phyloP scores from a whole-genome alignment of 2,797 vertebrate genomes.

The Furcifer pardalis region DNA sequence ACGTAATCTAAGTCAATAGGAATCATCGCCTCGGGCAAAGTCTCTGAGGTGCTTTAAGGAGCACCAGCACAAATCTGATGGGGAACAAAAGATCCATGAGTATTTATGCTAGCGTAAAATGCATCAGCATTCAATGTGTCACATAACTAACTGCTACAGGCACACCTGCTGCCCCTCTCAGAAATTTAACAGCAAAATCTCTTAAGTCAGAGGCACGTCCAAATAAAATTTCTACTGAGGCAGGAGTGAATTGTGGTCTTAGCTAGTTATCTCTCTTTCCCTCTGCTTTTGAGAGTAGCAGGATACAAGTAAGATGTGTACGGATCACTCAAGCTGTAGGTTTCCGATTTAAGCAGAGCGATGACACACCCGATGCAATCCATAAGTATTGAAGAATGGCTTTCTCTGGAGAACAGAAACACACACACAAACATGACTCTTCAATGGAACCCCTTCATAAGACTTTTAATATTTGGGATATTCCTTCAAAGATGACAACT shows the following conservation, averaged over 20 bases:
- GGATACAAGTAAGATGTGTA: not conserved
- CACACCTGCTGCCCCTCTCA: too few species aligned
- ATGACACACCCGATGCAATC: not conserved
- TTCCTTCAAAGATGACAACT: slow-evolving; percentile 56
- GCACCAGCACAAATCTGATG: too few species aligned
- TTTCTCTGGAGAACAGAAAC: slow-evolving; percentile 15
- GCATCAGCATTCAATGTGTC: slow-evolving; percentile 3
- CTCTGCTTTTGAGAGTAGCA: not conserved
- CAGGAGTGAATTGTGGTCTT: accelerated
- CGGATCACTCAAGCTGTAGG: not conserved
- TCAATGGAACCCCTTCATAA: slow-evolving; percentile 40
- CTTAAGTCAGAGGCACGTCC: not conserved
- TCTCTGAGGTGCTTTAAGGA: not conserved
- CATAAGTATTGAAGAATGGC: not conserved
- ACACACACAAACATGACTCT: slow-evolving; percentile 15
- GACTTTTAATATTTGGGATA: slow-evolving; percentile 61
- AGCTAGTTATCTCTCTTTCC: not conserved
- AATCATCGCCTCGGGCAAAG: not conserved
- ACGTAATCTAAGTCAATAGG: not conserved
- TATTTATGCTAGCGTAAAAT: not conserved
- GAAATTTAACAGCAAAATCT: not conserved
- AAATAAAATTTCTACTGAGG: not conserved
- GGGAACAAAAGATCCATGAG: not conserved
- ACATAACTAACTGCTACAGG: too few species aligned
- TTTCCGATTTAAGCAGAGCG: slow-evolving; percentile 34